phyloP scores from a whole-genome alignment of 2,113 vertebrate species.

The Lophius piscatorius region DNA sequence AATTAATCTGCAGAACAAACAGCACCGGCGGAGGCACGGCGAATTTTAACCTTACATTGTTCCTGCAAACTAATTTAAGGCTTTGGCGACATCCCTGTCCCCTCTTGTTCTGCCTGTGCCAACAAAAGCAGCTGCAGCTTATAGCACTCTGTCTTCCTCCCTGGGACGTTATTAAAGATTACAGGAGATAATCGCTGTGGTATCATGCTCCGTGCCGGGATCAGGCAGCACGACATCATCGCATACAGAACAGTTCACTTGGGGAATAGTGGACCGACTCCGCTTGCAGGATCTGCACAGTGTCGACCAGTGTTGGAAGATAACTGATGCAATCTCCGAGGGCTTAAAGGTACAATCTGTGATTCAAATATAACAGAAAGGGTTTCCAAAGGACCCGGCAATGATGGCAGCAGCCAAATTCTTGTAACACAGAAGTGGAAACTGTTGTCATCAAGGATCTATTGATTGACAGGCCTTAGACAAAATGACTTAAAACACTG shows the following conservation, averaged over 20 bases:
- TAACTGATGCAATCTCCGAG: slow-evolving; percentile 7
- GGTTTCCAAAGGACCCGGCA: too few species aligned
- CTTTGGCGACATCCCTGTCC: not conserved
- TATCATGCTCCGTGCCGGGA: slow-evolving; percentile 48
- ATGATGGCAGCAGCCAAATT: too few species aligned
- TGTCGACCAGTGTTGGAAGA: slow-evolving; percentile 40
- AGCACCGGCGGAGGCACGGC: too few species aligned
- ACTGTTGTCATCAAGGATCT: too few species aligned
- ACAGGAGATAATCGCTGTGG: slow-evolving; percentile 60
- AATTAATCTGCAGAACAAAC: too few species aligned
- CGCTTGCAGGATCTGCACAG: slow-evolving; percentile 18
- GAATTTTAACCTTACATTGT: too few species aligned
- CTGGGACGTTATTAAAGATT: slow-evolving; percentile 74
- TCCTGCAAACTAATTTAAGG: too few species aligned
- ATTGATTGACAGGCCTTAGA: too few species aligned
- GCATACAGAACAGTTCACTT: slow-evolving; percentile 30
- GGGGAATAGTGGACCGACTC: slow-evolving; percentile 4
- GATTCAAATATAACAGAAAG: too few species aligned
- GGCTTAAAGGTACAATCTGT: slow-evolving; percentile 18
- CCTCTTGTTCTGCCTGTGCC: slow-evolving; percentile 1
- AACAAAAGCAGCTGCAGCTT: slow-evolving; percentile 49
- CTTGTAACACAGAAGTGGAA: too few species aligned
- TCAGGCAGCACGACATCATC: slow-evolving; percentile 43
- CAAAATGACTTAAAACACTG: too few species aligned
- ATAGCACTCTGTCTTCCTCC: slow-evolving; percentile 57